Evolutionary conservation across 2,113 vertebrate genomes (phyloP).

Genomic region (Porphyrio hochstetteri): DNA sequence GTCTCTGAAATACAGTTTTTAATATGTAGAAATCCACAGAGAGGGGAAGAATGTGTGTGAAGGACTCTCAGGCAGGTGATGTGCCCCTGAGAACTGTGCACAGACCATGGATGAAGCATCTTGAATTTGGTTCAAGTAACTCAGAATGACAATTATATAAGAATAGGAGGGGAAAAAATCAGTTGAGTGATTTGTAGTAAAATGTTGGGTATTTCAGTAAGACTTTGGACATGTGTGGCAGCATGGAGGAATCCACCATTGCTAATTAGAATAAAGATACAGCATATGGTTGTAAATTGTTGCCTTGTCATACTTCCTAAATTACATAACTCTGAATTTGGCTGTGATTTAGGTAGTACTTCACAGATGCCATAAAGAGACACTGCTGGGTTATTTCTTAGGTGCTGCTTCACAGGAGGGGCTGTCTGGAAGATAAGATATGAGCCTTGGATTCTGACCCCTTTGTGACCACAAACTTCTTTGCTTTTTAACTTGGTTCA

Average conservation of each 20-base stretch:
- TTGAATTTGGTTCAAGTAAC: not conserved
- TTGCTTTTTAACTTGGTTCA: no score
- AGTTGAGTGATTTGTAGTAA: not conserved
- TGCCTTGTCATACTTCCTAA: not conserved
- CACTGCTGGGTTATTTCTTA: not conserved
- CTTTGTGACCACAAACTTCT: no score
- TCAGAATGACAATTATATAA: not conserved
- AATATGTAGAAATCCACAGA: not conserved
- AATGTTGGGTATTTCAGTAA: no score
- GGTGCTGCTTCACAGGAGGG: not conserved
- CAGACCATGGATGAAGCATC: not conserved
- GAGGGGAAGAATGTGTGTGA: not conserved
- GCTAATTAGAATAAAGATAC: not conserved
- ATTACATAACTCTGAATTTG: not conserved
- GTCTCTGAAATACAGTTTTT: not conserved
- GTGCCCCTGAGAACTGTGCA: not conserved
- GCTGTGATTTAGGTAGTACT: not conserved
- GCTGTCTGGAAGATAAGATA: not conserved
- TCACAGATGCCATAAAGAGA: not conserved
- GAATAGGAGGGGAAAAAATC: accelerated
- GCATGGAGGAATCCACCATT: not conserved
- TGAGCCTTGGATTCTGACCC: not conserved
- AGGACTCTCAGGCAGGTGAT: not conserved
- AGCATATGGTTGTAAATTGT: not conserved
- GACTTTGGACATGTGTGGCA: not conserved